Evolutionary conservation across 2,113 vertebrate genomes (phyloP), one percentile per base, ranked within the genome.

Genomic region (Poecile atricapillus): DNA sequence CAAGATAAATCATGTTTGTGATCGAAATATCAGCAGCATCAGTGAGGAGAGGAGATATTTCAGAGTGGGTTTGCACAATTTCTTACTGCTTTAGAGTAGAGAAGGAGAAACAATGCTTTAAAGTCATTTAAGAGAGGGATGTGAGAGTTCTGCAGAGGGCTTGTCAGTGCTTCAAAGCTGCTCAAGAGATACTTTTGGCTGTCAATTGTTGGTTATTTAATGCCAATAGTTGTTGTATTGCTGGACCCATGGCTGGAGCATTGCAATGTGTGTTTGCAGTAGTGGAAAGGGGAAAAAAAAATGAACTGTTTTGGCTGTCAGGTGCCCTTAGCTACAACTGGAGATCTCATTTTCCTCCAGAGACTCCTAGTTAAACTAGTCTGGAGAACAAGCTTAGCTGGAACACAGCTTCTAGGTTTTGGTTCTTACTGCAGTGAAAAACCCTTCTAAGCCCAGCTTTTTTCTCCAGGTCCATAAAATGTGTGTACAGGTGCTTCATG

Each of bases 221-320:
- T 62, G 41, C 6, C 53, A 52, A 0, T 8, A 41, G 17, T 20
- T 49, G 12, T 3, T 41, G 44, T 8, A 5, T 31, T 58, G 44
- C 46, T n/a, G 9, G 53, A 43, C 31, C 17, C 7, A 0, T 2
- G 4, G 82, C 27, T 73, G 64, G 10, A 28, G 35, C 14, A 0
- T 13, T 63, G 55, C 56, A 63, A 1, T 3, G 15, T 22, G n/a
- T 24, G 1, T 64, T 76, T 65, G 25, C 49, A 56, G 69, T 13
- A 41, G 15, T 2, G 31, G 43, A 49, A 52, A 77, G 25, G 4
- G 18, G 1, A 0, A 24, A 49, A 60, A 60, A 60, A 59, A 15
- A 11, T 3, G 5, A 46, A 8, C 20, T 43, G 0, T 8, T 68
- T 59, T 22, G 56, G 20, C 24, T 68, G 13, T 31, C 11, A 31